Percentiles rank a stretch among this genome's conserved stretches.
phyloP scores from a whole-genome alignment of 2,888 invertebrate genomes.

The Abrostola triplasia region DNA sequence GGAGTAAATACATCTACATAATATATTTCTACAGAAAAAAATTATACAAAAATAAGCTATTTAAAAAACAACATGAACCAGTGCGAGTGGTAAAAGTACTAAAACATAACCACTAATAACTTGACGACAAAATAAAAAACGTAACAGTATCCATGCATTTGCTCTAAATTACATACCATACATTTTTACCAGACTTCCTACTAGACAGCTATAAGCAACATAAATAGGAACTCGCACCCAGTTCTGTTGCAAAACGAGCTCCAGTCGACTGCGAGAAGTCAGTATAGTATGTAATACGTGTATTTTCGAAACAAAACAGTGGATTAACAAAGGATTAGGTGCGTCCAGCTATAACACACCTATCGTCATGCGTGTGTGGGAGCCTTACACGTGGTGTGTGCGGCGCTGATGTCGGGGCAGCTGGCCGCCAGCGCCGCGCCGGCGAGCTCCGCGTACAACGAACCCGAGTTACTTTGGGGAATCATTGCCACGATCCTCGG shows the following conservation, averaged over 20 bases:
- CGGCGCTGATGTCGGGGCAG: conserved; percentile 73
- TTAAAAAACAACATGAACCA: conserved; percentile 18
- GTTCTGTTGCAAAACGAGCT: neutral
- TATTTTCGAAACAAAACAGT: conserved; percentile 44
- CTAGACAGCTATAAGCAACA: neutral
- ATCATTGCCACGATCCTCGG: conserved; percentile 63
- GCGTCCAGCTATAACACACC: conserved; percentile 80
- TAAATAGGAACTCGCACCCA: neutral
- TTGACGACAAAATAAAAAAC: conserved; percentile 24
- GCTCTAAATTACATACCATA: conserved; percentile 29
- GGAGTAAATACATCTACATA: conserved; percentile 1
- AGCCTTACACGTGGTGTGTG: conserved; percentile 71
- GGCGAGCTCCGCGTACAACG: conserved; percentile 24
- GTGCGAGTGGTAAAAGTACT: conserved; percentile 40
- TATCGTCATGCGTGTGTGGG: conserved; percentile 81
- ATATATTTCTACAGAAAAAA: neutral
- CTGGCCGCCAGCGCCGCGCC: conserved; percentile 60
- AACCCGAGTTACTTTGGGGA: conserved; percentile 27
- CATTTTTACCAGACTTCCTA: conserved; percentile 11
- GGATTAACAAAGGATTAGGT: conserved; percentile 54
- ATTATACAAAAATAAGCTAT: neutral
- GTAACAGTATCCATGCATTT: conserved; percentile 34
- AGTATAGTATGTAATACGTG: conserved; percentile 32
- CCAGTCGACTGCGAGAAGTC: conserved; percentile 3
- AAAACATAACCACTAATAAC: conserved; percentile 23